A percentile compares a stretch with the other conserved stretches of the same genome.
Evolutionary conservation across 2,113 vertebrate genomes (phyloP).

Genomic region (Onychostruthus taczanowskii): DNA sequence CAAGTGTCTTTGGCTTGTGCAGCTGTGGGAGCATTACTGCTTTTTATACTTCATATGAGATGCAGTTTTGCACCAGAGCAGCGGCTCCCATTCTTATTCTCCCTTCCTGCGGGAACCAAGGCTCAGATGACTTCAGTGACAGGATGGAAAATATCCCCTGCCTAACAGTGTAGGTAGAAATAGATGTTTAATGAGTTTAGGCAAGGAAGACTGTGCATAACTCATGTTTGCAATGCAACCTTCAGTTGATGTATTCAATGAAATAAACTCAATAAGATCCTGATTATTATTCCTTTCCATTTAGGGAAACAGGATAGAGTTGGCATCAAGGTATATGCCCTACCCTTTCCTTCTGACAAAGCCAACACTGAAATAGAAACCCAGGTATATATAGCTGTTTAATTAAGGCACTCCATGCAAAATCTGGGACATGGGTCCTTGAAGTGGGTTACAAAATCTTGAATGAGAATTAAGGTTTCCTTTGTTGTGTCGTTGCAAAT

Average conservation of each 20-base stretch:
- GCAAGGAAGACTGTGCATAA: background rate
- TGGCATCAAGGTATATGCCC: background rate
- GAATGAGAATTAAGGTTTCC: background rate
- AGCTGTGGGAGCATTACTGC: background rate
- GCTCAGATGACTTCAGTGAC: background rate
- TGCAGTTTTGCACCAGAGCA: background rate
- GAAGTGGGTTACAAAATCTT: background rate
- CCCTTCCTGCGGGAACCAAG: background rate
- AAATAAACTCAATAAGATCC: background rate
- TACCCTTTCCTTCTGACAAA: background rate
- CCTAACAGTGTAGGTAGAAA: background rate
- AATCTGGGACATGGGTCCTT: background rate
- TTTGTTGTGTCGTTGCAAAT: fast-evolving
- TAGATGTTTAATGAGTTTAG: background rate
- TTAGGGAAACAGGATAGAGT: background rate
- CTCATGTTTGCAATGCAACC: background rate
- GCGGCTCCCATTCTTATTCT: background rate
- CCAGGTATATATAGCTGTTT: background rate
- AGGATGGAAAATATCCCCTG: background rate
- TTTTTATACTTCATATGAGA: background rate
- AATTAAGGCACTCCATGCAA: background rate
- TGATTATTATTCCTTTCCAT: background rate
- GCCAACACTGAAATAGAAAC: background rate
- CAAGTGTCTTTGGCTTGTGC: no score
- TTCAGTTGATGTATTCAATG: background rate